These are phyloP conservation scores for Haliclystus octoradiatus DNA, from an alignment of 30 jellyfish, hydroid and myxozoan genomes.

Conservation along the genomic window DNA sequence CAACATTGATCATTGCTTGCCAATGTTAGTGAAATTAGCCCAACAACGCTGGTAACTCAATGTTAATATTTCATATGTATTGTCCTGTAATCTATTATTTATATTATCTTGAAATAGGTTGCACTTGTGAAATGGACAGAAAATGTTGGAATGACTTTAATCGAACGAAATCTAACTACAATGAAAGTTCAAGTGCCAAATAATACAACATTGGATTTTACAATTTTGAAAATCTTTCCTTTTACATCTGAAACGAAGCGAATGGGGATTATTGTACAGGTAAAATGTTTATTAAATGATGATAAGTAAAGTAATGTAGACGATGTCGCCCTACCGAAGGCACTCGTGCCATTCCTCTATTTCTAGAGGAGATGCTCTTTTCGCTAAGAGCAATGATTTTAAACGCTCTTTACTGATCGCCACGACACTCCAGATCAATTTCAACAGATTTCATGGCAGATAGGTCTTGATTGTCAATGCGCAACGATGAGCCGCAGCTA, in stretches of 20 bases:
- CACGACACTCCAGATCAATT: no score
- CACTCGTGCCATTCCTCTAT: no score
- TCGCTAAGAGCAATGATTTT: no score
- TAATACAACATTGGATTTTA: slow-evolving; percentile 33
- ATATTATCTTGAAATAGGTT: slow-evolving; percentile 25
- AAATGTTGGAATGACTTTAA: slow-evolving; percentile 70
- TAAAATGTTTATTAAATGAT: no score
- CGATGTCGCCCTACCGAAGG: no score
- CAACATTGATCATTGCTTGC: neutral
- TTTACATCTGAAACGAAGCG: slow-evolving; percentile 94
- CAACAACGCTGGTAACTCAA: neutral
- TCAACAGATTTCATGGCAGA: no score
- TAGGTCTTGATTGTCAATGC: no score
- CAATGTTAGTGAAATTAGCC: neutral
- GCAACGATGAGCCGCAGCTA: no score
- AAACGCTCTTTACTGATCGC: no score
- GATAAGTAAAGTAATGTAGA: no score
- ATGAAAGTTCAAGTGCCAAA: slow-evolving; percentile 54
- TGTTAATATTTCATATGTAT: neutral
- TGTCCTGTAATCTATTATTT: neutral
- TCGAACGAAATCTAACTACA: slow-evolving; percentile 50
- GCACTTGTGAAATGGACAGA: slow-evolving; percentile 92
- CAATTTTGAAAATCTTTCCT: slow-evolving; percentile 64
- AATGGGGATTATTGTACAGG: slow-evolving; percentile 91
- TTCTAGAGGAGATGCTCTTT: no score